These are phyloP conservation scores for Smutsia temminckii DNA, from an alignment of 2,797 vertebrate genomes.

Conservation along the genomic window DNA sequence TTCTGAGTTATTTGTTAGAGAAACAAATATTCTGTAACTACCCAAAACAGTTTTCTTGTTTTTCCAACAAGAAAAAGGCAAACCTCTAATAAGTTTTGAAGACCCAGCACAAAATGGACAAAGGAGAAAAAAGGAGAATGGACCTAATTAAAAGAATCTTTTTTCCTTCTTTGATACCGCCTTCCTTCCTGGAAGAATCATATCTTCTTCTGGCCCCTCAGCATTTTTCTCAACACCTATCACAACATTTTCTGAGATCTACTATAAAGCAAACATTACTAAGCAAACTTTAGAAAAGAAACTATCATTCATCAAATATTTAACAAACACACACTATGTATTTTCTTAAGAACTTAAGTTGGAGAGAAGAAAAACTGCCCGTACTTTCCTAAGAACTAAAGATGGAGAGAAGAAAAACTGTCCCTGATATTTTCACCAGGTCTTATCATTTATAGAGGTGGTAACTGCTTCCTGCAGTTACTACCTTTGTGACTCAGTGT, in stretches of 20 bases:
- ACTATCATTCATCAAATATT: neutral
- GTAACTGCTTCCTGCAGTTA: neutral
- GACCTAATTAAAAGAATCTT: slow-evolving; percentile 1
- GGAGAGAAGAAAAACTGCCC: neutral
- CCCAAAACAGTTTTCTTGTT: neutral
- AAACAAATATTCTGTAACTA: slow-evolving; percentile 5
- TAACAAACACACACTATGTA: neutral
- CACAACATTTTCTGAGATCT: neutral
- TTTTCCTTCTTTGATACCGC: slow-evolving; percentile 7
- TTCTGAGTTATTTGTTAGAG: neutral
- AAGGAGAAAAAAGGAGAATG: neutral
- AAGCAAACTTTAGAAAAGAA: slow-evolving; percentile 25
- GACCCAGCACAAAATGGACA: slow-evolving; percentile 10
- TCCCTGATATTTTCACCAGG: neutral
- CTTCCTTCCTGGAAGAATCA: neutral
- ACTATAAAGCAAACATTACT: neutral
- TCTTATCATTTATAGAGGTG: neutral
- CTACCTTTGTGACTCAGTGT: neutral
- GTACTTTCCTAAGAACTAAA: slow-evolving; percentile 9
- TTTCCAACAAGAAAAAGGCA: neutral
- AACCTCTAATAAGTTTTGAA: slow-evolving; percentile 2
- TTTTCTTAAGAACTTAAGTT: slow-evolving; percentile 17
- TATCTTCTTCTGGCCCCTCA: neutral
- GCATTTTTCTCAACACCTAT: neutral
- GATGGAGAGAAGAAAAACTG: slow-evolving; percentile 11